These are phyloP conservation scores for Acrossocheilus fasciatus DNA, from an alignment of 2,797 vertebrate genomes.

Conservation along the genomic window DNA sequence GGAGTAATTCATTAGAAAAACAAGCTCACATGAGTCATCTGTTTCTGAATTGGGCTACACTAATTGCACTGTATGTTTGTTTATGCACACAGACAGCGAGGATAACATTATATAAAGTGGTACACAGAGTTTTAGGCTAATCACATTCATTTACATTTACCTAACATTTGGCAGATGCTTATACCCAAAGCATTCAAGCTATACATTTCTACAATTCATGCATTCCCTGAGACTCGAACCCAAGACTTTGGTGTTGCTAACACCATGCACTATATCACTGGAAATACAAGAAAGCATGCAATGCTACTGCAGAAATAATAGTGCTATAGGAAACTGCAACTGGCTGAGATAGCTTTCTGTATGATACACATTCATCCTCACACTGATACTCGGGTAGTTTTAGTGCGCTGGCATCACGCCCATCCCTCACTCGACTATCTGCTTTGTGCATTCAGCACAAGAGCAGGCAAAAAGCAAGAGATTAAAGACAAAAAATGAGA, in stretches of 20 bases:
- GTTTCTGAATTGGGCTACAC: background rate
- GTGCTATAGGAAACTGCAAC: background rate
- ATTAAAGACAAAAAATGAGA: background rate
- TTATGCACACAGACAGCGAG: background rate
- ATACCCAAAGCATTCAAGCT: background rate
- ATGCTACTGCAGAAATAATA: background rate
- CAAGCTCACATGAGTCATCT: conserved; percentile 7
- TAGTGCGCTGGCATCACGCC: conserved; percentile 5
- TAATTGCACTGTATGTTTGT: background rate
- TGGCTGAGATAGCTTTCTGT: background rate
- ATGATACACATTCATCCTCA: conserved; percentile 7
- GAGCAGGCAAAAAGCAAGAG: background rate
- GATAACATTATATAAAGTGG: background rate
- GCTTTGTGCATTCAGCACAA: background rate
- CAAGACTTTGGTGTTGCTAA: background rate
- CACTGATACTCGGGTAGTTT: background rate
- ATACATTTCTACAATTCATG: background rate
- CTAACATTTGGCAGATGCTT: background rate
- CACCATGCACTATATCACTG: background rate
- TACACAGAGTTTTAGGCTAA: background rate
- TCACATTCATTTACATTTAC: background rate
- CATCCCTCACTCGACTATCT: background rate
- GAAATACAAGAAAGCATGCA: background rate
- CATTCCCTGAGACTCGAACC: background rate
- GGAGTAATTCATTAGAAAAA: background rate